A percentile compares a stretch with the other conserved stretches of the same genome.
Evolutionary conservation across 2,113 vertebrate genomes (phyloP).

Genomic region (Microtus oregoni): DNA sequence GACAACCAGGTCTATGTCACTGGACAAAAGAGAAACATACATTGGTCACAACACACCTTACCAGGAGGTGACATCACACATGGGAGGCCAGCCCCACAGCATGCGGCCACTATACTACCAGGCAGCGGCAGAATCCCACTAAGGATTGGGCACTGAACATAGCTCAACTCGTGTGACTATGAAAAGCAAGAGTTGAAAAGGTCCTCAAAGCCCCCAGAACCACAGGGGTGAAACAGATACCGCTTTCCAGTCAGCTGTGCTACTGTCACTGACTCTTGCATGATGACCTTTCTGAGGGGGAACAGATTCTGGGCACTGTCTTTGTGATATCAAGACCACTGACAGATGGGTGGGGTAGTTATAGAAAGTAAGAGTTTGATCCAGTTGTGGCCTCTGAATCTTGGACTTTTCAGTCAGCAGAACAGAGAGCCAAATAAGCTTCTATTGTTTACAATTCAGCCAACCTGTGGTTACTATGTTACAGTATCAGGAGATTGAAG

Average conservation of each 20-base stretch:
- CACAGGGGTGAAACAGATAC: no score
- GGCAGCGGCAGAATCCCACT: fast-evolving
- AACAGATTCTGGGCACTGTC: neutral
- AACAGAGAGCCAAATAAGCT: neutral
- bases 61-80: fast-evolving
- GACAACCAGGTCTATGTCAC: conserved; percentile 98
- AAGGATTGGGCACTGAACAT: neutral
- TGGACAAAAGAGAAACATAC: conserved; percentile 76
- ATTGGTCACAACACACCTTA: neutral
- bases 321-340: neutral
- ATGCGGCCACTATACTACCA: fast-evolving
- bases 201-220: fast-evolving
- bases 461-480: no score
- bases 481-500: no score
- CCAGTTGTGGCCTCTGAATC: neutral
- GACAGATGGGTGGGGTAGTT: neutral
- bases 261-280: fast-evolving
- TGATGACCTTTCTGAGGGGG: neutral
- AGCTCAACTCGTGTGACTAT: neutral
- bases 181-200: neutral
- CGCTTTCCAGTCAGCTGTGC: no score
- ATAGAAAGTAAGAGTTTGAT: neutral
- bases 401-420: neutral
- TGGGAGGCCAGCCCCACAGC: fast-evolving
- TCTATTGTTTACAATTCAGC: neutral